These are phyloP conservation scores for Labrus mixtus DNA, from an alignment of 2,113 vertebrate genomes.

Conservation along the genomic window DNA sequence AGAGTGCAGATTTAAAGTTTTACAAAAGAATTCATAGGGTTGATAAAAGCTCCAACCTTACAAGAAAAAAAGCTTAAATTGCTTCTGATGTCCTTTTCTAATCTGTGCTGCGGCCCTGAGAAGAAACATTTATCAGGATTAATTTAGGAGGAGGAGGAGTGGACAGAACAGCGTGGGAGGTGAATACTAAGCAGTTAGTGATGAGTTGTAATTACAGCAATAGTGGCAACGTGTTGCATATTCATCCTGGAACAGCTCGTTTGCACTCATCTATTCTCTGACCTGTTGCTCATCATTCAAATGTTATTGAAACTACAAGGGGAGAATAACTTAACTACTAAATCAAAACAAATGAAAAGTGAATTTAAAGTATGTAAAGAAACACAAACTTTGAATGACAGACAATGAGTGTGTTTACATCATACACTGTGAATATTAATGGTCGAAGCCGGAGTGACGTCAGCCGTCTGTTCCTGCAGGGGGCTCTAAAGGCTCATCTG, in stretches of 20 bases:
- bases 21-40: background rate
- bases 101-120: constrained; percentile 47
- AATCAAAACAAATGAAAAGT: no score
- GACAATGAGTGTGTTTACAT: no score
- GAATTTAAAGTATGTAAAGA: no score
- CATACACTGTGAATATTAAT: no score
- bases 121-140: constrained; percentile 62
- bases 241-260: constrained; percentile 46
- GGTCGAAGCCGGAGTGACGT: no score
- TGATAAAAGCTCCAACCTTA: constrained; percentile 16
- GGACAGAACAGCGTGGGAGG: constrained; percentile 7
- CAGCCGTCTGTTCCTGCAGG: no score
- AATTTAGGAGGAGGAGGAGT: constrained; percentile 41
- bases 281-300: no score
- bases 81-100: constrained; percentile 46
- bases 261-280: constrained; percentile 12
- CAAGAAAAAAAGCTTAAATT: constrained; percentile 7
- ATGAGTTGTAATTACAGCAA: constrained; percentile 40
- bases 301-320: no score
- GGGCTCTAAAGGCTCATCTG: no score
- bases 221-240: constrained; percentile 41
- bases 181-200: constrained; percentile 29
- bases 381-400: no score
- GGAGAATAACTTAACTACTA: no score
- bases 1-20: background rate